Base-by-base conservation (phyloP, 2,888 invertebrate species). In the Digitonthophagus gazella region DNA sequence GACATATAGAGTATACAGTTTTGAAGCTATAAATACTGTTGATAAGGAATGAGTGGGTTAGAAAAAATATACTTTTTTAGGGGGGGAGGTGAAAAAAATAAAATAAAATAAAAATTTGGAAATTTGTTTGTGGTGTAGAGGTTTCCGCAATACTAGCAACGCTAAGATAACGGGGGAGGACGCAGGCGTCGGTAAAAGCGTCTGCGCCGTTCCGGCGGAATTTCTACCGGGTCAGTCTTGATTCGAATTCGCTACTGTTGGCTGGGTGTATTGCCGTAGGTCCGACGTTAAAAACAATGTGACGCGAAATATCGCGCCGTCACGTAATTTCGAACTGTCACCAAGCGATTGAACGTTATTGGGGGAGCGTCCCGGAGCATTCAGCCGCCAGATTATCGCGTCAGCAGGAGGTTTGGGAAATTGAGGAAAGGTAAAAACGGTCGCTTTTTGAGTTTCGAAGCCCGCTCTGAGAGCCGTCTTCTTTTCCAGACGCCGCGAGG, bases 131-230 rank as follows among this genome's bases (percentile, higher is more conserved):
- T 44, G 28, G 28, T 44, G 11, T 44, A 44, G 28, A 44, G 28
- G 28, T 6, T 44, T 44, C 77, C 77, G 77, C 77, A 79, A 44
- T 44, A 44, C 28, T 44, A 11, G 6, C 78, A 76, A 76, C 74
- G 78, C 78, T 78, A 78, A 77, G 79, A 78, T 79, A 79, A 78
- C 77, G 79, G 77, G 76, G 74, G 76, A 76, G 77, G 77, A 76
- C 78, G 76, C 77, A 76, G 74, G 78, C 77, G 76, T 73, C 71
- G 67, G 65, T 61, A 67, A 68, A 65, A 65, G 72, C 74, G 74
- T 70, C 71, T 73, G 78, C 78, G 78, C 72, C 71, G 65, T 70
- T 75, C 72, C 75, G 74, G 72, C 74, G 73, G 71, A 74, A 74
- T 74, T 71, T 73, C 73, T 75, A 75, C 73, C 76, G 75, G 76